phyloP scores from a whole-genome alignment of 2,113 vertebrate species.

The Leuciscus idus region DNA sequence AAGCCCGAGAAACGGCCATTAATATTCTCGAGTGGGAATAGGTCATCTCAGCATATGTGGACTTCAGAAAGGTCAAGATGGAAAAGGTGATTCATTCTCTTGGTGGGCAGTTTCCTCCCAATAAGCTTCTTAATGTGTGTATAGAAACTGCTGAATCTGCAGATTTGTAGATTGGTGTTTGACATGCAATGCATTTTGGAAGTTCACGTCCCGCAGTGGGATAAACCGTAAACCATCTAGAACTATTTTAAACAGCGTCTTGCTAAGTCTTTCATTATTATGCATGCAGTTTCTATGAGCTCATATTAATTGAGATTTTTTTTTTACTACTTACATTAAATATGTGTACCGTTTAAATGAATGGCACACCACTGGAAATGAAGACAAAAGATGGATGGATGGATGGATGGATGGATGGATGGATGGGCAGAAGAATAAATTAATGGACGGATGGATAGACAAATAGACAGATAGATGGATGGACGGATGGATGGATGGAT shows the following conservation, averaged over 20 bases:
- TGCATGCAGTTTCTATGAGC: background rate
- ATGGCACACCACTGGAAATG: background rate
- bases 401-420: too few relatives aligned
- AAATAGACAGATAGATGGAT: background rate
- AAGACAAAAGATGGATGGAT: background rate
- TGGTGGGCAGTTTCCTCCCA: background rate
- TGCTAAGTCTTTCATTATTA: background rate
- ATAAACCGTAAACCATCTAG: background rate
- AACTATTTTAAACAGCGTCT: background rate
- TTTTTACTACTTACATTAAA: too few relatives aligned
- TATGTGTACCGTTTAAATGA: background rate
- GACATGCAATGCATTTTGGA: background rate
- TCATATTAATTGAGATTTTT: background rate
- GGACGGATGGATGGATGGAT: too few relatives aligned
- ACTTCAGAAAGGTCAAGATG: conserved; percentile 10
- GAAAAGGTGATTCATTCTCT: background rate
- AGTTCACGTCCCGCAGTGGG: background rate
- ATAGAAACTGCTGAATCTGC: background rate
- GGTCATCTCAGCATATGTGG: background rate
- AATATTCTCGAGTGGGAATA: background rate
- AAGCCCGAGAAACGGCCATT: conserved; percentile 17
- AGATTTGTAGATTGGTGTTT: background rate
- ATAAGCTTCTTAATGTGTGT: background rate
- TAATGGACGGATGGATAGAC: too few relatives aligned
- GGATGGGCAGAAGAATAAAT: too few relatives aligned